Evolutionary conservation across 2,113 vertebrate genomes (phyloP).

Genomic region (Thinocorus orbignyianus): DNA sequence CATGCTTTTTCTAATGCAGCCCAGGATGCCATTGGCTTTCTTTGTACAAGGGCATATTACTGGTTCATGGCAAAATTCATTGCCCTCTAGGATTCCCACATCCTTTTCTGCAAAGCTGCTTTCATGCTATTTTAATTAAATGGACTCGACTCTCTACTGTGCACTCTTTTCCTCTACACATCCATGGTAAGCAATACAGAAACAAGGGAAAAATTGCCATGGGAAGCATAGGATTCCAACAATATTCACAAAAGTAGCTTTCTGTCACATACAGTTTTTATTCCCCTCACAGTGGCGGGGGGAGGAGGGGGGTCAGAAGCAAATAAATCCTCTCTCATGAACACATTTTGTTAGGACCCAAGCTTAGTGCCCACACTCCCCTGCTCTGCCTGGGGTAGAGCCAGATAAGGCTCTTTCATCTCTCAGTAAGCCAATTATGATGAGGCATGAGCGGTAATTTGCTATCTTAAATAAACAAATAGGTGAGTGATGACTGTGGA

Average conservation of each 20-base stretch:
- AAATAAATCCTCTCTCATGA: neutral
- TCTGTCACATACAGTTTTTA: neutral
- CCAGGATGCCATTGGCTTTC: neutral
- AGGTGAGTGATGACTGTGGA: slow-evolving; percentile 12
- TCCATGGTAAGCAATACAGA: neutral
- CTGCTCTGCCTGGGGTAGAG: neutral
- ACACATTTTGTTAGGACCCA: neutral
- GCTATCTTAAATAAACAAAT: slow-evolving; percentile 24
- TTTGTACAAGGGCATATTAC: neutral
- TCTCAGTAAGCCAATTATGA: neutral
- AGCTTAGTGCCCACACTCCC: neutral
- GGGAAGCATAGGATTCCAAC: neutral
- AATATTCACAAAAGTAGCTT: neutral
- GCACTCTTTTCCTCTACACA: neutral
- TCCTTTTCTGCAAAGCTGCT: neutral
- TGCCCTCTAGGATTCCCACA: neutral
- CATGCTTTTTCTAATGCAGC: neutral
- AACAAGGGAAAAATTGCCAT: neutral
- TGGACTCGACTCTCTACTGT: neutral
- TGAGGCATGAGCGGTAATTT: neutral
- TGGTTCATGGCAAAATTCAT: neutral
- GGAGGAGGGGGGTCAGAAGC: neutral
- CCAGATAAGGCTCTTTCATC: neutral
- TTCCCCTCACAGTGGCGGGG: neutral
- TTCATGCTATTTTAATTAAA: neutral